Conservation (phyloP, 1,140 invertebrate genomes). For the Tenebrio molitor region DNA sequence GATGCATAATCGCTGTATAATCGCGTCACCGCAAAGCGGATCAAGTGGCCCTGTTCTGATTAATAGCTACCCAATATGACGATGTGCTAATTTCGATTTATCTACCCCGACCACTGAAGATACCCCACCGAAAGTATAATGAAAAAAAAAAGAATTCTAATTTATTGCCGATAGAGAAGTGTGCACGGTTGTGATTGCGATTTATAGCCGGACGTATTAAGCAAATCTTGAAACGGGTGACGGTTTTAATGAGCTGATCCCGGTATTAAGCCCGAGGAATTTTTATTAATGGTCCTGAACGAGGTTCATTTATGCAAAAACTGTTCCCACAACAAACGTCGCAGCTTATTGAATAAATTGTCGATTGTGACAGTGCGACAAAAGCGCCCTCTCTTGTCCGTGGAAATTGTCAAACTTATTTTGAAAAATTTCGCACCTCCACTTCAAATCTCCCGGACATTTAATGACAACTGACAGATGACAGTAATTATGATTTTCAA, state of each 20-base stretch:
- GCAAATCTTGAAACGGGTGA: constrained; percentile 37
- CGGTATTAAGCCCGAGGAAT: background rate
- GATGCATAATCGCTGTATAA: constrained; percentile 48
- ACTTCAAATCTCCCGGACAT: too few species aligned
- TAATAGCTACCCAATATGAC: constrained; percentile 59
- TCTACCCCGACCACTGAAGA: constrained; percentile 45
- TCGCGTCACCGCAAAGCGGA: constrained; percentile 56
- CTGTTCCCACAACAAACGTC: too few species aligned
- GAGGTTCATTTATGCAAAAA: too few species aligned
- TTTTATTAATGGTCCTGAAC: too few species aligned
- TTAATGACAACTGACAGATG: too few species aligned
- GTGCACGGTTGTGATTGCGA: constrained; percentile 24
- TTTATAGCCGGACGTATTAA: constrained; percentile 25
- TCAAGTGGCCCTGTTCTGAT: constrained; percentile 55
- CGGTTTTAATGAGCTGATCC: background rate
- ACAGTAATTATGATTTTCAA: too few species aligned
- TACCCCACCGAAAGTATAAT: background rate
- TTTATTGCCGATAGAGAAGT: constrained; percentile 39
- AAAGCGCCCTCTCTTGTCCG: too few species aligned
- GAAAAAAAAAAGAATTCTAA: constrained; percentile 41
- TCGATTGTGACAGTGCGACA: too few species aligned
- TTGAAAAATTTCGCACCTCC: too few species aligned
- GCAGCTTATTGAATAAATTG: too few species aligned
- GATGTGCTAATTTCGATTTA: constrained; percentile 59
- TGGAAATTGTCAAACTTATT: too few species aligned